Conservation (phyloP, 2,888 invertebrate genomes). For the Aradus depressus region DNA sequence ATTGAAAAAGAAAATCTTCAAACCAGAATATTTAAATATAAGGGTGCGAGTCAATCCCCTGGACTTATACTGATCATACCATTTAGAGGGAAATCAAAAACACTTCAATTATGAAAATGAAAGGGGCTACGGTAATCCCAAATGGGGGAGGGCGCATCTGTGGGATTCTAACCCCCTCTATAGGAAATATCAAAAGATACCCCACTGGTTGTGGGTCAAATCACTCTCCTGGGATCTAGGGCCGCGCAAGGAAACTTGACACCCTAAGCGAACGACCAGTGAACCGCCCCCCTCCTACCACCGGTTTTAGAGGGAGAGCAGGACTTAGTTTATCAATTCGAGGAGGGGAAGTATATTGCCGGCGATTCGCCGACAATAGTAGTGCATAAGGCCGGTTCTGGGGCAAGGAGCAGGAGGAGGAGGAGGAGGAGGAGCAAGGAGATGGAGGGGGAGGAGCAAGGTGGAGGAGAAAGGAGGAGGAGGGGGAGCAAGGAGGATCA, state of each 20-base stretch:
- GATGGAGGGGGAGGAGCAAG: not conserved
- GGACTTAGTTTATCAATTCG: not conserved
- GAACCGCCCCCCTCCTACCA: slow-evolving; percentile 11
- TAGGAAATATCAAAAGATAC: no score
- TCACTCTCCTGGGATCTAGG: no score
- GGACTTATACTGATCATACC: slow-evolving; percentile 11
- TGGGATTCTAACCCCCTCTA: not conserved
- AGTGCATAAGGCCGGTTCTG: not conserved
- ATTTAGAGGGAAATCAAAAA: slow-evolving; percentile 22
- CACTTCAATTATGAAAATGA: slow-evolving; percentile 26
- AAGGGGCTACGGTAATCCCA: slow-evolving; percentile 2
- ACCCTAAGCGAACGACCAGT: slow-evolving; percentile 21
- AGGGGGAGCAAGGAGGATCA: slow-evolving; percentile 6
- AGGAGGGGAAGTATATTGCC: not conserved
- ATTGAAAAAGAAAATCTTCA: no score
- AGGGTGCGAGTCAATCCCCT: slow-evolving; percentile 6
- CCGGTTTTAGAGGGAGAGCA: not conserved
- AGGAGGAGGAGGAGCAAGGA: slow-evolving; percentile 1
- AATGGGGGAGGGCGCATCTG: slow-evolving; percentile 10
- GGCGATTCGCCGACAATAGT: not conserved
- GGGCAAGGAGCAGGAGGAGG: slow-evolving; percentile 6
- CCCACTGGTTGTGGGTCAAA: no score
- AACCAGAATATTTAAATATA: slow-evolving; percentile 13
- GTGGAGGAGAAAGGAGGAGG: slow-evolving; percentile 6
- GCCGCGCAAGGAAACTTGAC: no score